Evolutionary conservation across 2,797 vertebrate species (phyloP), one percentile per base, ranked within the genome.

Genomic region (Thamnophis elegans): DNA sequence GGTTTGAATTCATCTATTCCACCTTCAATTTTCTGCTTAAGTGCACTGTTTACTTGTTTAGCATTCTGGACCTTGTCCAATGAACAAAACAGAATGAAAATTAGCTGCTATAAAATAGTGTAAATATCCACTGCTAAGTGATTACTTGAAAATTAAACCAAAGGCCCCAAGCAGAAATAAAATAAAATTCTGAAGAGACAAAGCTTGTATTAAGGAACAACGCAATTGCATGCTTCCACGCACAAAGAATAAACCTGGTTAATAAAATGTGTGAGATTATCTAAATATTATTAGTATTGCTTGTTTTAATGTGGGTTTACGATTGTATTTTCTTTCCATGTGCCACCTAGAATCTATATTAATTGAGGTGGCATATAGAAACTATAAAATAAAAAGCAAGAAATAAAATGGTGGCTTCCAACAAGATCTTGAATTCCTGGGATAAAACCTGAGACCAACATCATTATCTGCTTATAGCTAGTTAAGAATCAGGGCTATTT

Each of bases 21-120:
- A 91, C 98, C 97, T 95, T 99, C 99, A 98, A 99, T 97, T 98
- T 98, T 97, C 97, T 99, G 99, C 97, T 99, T 99, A 96, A 99
- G 98, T 90, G 98, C 98, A 95, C 99, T 99, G 98, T 99, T 99
- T 96, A 99, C 98, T 98, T 99, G 99, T 96, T 99, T 99, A 96
- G 99, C 98, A 94, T 99, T 99, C 97, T 99, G 99, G 96, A 99
- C 99, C 99, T 99, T 97, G 91, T 96, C 95, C 95, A 96, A 96
- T 96, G 96, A 97, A 97, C 90, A 97, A 90, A 94, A 94, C 92
- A 92, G 65, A 96, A 97, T 97, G 94, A n/a, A 97, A 96, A 96
- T 96, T 89, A 95, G 94, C 96, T 96, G 95, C 95, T 94, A 95
- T 95, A 96, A 96, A 97, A 95, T 96, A 93, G 93, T 94, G 94